A percentile compares a stretch with the other conserved stretches of the same genome.
Evolutionary conservation across 1,140 invertebrate genomes (phyloP).

Genomic region (Linepithema humile): DNA sequence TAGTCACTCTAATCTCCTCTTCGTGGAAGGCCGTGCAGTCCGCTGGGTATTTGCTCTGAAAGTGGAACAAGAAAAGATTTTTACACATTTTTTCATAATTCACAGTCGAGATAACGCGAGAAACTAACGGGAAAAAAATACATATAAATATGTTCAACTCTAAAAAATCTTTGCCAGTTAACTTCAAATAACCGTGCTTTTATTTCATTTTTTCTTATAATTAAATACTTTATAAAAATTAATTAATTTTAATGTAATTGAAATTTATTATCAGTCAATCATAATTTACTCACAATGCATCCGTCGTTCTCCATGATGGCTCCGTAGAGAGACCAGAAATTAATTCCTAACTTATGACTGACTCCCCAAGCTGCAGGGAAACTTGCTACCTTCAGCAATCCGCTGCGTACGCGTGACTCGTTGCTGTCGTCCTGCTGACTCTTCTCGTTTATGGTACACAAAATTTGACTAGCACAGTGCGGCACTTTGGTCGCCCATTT

Average conservation of each 20-base stretch:
- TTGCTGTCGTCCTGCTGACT: slow-evolving; percentile 65
- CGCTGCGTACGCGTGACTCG: slow-evolving; percentile 86
- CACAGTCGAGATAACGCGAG: neutral
- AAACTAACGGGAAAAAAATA: neutral
- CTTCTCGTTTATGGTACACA: slow-evolving; percentile 90
- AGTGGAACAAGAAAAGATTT: slow-evolving; percentile 62
- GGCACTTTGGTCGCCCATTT: slow-evolving; percentile 88
- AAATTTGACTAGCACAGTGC: slow-evolving; percentile 90
- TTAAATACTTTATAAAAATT: neutral
- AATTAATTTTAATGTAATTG: neutral
- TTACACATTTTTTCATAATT: neutral
- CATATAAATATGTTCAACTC: slow-evolving; percentile 3
- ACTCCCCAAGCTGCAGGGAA: slow-evolving; percentile 89
- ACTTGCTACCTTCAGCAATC: slow-evolving; percentile 89
- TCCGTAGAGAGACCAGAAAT: slow-evolving; percentile 88
- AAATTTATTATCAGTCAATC: neutral
- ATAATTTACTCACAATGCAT: slow-evolving; percentile 84
- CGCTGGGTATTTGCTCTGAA: slow-evolving; percentile 89
- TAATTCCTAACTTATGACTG: slow-evolving; percentile 86
- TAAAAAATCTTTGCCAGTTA: neutral
- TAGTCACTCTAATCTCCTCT: slow-evolving; percentile 91
- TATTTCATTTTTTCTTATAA: neutral
- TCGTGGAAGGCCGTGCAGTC: slow-evolving; percentile 91
- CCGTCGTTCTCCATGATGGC: slow-evolving; percentile 86
- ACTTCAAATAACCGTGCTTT: neutral